These are phyloP conservation scores for Oncorhynchus mykiss DNA, from an alignment of 2,113 vertebrate species.

Conservation along the genomic window DNA sequence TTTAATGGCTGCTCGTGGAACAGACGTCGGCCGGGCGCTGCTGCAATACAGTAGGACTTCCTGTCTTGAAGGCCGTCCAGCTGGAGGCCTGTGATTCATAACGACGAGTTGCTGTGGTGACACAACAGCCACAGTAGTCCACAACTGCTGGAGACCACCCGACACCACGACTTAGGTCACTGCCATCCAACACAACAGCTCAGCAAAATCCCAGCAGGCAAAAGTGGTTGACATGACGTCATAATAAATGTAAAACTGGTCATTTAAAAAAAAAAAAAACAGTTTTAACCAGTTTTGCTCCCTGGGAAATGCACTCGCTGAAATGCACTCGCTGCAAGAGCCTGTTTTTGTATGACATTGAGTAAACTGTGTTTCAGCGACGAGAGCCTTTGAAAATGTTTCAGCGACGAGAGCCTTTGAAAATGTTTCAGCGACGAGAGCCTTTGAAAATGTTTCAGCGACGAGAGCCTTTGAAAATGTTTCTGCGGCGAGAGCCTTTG, in stretches of 20 bases:
- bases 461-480: neutral
- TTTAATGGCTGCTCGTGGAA: constrained; percentile 25
- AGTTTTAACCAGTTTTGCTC: too few species aligned
- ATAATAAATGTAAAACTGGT: too few species aligned
- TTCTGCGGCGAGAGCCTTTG: too few species aligned
- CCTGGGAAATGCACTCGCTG: neutral
- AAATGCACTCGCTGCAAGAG: too few species aligned
- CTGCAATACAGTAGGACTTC: constrained; percentile 11
- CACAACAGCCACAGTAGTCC: constrained; percentile 34
- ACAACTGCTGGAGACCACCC: constrained; percentile 2
- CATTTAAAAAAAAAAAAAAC: too few species aligned
- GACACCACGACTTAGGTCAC: constrained; percentile 37
- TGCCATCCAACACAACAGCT: neutral
- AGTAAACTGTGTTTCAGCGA: neutral
- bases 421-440: neutral
- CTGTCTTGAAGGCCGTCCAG: constrained; percentile 37
- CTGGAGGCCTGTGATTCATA: constrained; percentile 35
- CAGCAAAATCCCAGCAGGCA: neutral
- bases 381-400: too few species aligned
- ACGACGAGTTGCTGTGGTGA: constrained; percentile 26
- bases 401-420: neutral
- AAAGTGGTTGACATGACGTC: too few species aligned
- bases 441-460: too few species aligned
- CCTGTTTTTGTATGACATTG: neutral
- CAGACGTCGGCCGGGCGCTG: constrained; percentile 18